Percentiles rank a stretch among this genome's conserved stretches.
phyloP scores from a whole-genome alignment of 1,140 invertebrate genomes.

The Rhagoletis pomonella region DNA sequence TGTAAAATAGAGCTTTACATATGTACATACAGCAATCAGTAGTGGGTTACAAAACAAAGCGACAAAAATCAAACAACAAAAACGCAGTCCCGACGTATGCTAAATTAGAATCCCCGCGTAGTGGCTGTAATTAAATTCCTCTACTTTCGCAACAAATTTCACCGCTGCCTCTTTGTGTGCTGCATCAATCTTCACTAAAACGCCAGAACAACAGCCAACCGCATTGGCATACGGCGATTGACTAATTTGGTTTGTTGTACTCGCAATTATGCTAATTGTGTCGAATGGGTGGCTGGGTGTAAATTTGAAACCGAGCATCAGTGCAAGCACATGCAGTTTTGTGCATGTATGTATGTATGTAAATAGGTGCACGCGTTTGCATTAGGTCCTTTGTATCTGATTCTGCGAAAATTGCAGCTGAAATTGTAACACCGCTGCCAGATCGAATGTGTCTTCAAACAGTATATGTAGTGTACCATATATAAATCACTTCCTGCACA shows the following conservation, averaged over 20 bases:
- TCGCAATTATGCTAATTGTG: conserved; percentile 28
- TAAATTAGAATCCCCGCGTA: too few species aligned
- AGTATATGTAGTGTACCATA: too few species aligned
- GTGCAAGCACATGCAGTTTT: background rate
- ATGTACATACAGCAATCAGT: too few species aligned
- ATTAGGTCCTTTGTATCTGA: background rate
- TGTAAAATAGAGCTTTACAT: too few species aligned
- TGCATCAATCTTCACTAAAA: background rate
- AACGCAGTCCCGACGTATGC: too few species aligned
- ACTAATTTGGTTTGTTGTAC: conserved; percentile 47
- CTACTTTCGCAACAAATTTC: background rate
- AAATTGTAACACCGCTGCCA: conserved; percentile 3
- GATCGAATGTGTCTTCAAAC: background rate
- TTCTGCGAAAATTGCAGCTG: conserved; percentile 17
- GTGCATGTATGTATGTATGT: background rate
- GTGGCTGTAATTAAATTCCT: conserved; percentile 34
- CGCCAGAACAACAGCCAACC: background rate
- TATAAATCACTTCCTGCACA: background rate
- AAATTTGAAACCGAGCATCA: background rate
- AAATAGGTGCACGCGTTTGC: background rate
- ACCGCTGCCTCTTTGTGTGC: background rate
- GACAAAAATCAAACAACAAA: too few species aligned
- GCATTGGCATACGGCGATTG: conserved; percentile 28
- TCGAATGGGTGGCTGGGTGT: background rate
- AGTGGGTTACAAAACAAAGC: too few species aligned